Evolutionary conservation across 2,797 vertebrate species (phyloP), one percentile per base, ranked within the genome.

Genomic region (Ptychobarbus kaznakovi): DNA sequence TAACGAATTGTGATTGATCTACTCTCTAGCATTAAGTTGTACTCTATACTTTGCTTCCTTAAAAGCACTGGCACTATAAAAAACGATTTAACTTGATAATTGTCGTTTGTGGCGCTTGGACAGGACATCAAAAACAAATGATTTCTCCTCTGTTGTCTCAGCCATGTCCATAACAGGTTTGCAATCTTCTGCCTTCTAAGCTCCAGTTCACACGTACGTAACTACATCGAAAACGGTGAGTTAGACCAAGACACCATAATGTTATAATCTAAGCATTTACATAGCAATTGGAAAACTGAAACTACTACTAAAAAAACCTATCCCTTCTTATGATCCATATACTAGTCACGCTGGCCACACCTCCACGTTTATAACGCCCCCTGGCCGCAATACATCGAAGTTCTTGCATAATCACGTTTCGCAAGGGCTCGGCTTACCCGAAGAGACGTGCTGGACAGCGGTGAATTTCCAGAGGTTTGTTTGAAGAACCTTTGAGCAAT

Each of bases 361-460:
- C 73, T 61, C 66, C 81, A 53, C 56, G 75, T 42, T 5, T 5
- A 73, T 25, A 61, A 61, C 86, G 28, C 81, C 66, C 46, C 32
- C 70, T 51, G 66, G 42, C 38, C 25, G 13, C 56, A 12, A 46
- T 40, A 4, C 35, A 22, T 56, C 58, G 6, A 16, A 22, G 10
- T 2, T 32, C 18, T 51, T 3, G 74, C 44, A 25, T n/a, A 35
- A 72, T 22, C 16, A 1, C 32, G 53, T 40, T 10, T 68, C 9
- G 22, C n/a, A 81, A 58, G 2, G 5, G 15, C 40, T 58, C 32
- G 4, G 15, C 77, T 86, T 28, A 89, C 88, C 88, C 4, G 65
- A 28, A 1, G 82, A 65, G 15, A 68, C 10, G 46, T 81, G 81
- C 18, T 79, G 49, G 35, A 74, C 18, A 18, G 38, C 15, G 18